Conservation (phyloP, 64 coral and sea anemone genomes). For the Porites australiensis region DNA sequence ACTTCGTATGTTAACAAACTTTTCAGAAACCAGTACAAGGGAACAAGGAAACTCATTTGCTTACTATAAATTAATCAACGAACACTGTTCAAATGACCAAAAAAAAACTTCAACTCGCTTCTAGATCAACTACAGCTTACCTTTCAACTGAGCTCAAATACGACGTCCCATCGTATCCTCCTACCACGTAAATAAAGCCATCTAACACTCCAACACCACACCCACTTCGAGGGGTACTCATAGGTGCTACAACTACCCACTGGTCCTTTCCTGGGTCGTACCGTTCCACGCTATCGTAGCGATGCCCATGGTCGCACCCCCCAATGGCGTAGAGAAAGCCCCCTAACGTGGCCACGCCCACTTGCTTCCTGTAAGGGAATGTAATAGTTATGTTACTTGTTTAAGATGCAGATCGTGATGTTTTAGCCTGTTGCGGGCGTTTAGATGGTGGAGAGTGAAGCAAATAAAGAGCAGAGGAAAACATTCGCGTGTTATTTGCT, state of each 20-base stretch:
- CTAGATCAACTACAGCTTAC: slow-evolving; percentile 18
- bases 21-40: too few relatives aligned
- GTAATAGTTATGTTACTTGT: background rate
- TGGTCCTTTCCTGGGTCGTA: slow-evolving; percentile 92
- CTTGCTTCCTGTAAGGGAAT: slow-evolving; percentile 82
- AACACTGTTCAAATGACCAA: too few relatives aligned
- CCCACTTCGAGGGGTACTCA: slow-evolving; percentile 98
- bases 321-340: slow-evolving; percentile 95
- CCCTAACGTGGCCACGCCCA: slow-evolving; percentile 88
- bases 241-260: slow-evolving; percentile 91
- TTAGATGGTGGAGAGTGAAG: too few relatives aligned
- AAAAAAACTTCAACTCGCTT: background rate
- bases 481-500: too few relatives aligned
- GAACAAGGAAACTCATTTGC: too few relatives aligned
- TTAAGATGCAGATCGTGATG: too few relatives aligned
- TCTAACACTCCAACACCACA: slow-evolving; percentile 98
- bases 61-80: too few relatives aligned
- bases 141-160: slow-evolving; percentile 97
- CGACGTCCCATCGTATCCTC: slow-evolving; percentile 96
- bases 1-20: too few relatives aligned
- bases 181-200: slow-evolving; percentile 94
- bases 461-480: too few relatives aligned
- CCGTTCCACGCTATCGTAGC: slow-evolving; percentile 91
- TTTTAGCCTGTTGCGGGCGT: too few relatives aligned
- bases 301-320: slow-evolving; percentile 93